Evolutionary conservation across 2,888 invertebrate genomes (phyloP), one percentile per base, ranked within the genome.

Genomic region (Molorchus minor): DNA sequence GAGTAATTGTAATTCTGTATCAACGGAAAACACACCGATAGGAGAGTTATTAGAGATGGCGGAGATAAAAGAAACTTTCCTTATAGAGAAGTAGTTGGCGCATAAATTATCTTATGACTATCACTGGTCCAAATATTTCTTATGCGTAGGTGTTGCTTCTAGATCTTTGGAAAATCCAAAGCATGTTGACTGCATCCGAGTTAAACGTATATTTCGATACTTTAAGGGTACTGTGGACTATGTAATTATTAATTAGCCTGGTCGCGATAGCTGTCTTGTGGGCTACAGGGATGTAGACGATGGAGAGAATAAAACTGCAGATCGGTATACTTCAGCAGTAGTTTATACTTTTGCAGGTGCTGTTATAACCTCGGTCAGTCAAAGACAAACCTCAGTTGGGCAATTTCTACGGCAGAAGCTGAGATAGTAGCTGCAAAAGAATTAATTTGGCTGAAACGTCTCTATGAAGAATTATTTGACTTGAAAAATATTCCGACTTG

Each of bases 51-150:
- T 13, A 59, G 47, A 13, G 38, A 29, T 25, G 45, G 40, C 21
- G 47, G 20, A 38, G 43, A 54, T 12, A 12, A 40, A 25, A 19
- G 38, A 1, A 33, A 53, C 1, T 52, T 55, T 45, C 15, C 51
- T 5, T 56, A 54, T 21, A 19, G 61, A 25, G 12, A 51, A 35
- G 56, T 54, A 25, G 49, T 56, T 17, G 62, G 62, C 15, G 49
- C 40, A 21, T 17, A 49, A 3, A 57, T 60, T 60, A 60, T 43
- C 30, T 56, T 4, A 60, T 61, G 54, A 44, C 15, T 44, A 15
- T 43, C 15, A 60, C 47, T 1, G 3, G 58, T 20, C 60, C 63
- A 7, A 55, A 54, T 54, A 51, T 63, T 20, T 49, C 54, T 3
- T 43, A 54, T 20, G 45, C 33, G 53, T 55, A 10, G 30, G 51